Evolutionary conservation across 64 coral and sea anemone genomes (phyloP).

Genomic region (Porites lutea): DNA sequence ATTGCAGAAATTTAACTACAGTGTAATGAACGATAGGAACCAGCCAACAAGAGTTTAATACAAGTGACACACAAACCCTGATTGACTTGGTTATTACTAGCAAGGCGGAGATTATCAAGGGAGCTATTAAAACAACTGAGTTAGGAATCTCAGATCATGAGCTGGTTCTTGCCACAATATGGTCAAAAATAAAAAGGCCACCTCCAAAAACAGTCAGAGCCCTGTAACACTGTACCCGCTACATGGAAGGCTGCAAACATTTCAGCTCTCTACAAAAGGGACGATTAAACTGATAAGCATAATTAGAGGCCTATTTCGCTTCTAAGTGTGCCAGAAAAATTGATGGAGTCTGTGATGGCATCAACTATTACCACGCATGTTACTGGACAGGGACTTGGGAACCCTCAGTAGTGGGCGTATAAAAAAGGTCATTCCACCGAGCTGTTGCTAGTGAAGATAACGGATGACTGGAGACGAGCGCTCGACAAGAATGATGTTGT

Average conservation of each 20-base stretch:
- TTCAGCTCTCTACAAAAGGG: background rate
- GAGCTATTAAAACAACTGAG: no score
- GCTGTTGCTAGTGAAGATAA: no score
- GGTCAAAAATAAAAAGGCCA: background rate
- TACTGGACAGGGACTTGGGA: background rate
- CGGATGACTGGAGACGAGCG: no score
- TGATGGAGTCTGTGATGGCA: no score
- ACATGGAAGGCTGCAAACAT: slow-evolving; percentile 6
- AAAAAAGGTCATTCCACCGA: no score
- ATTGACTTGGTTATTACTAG: slow-evolving; percentile 16
- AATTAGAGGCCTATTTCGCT: background rate
- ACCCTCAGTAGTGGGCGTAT: no score
- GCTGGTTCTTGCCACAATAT: slow-evolving; percentile 1
- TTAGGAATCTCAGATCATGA: background rate
- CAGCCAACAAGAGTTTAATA: background rate
- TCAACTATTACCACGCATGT: background rate
- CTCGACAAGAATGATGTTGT: no score
- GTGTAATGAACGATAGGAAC: slow-evolving; percentile 2
- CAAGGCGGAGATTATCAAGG: no score
- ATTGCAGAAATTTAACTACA: slow-evolving; percentile 5
- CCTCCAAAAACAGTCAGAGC: slow-evolving; percentile 17
- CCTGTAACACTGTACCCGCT: background rate
- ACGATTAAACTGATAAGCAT: background rate
- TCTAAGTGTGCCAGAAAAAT: no score
- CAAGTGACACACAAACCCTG: slow-evolving; percentile 7